Percentiles rank a stretch among this genome's conserved stretches.
Conservation (phyloP, 2,113 vertebrate genomes). For the Meles meles region DNA sequence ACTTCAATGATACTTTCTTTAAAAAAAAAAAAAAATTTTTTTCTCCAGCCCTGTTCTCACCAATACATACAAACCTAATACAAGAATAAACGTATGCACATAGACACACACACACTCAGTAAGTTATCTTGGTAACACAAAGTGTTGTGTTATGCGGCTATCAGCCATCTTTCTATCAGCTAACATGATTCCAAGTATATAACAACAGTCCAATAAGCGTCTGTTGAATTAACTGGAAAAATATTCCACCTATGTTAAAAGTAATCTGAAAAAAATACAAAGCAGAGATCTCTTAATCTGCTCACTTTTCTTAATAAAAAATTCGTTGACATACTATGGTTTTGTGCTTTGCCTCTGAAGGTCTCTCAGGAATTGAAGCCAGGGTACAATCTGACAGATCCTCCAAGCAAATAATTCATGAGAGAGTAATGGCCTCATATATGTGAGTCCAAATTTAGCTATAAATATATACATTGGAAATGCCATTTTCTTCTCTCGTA, state of each 20-base stretch:
- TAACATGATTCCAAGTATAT: not conserved
- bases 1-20: not conserved
- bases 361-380: conserved; percentile 5
- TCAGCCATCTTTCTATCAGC: not conserved
- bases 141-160: not conserved
- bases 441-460: not conserved
- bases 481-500: not conserved
- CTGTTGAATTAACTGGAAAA: not conserved
- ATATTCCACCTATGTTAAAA: not conserved
- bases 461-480: not conserved
- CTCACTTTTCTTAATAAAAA: conserved; percentile 16
- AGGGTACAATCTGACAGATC: not conserved
- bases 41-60: not conserved
- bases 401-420: not conserved
- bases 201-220: not conserved
- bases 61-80: not conserved
- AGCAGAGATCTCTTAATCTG: not conserved
- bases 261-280: not conserved
- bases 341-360: not conserved
- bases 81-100: not conserved
- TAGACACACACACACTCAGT: not conserved
- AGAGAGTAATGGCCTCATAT: not conserved
- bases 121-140: not conserved
- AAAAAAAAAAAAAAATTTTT: not conserved
- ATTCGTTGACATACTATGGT: not conserved